These are phyloP conservation scores for Caenorhabditis elegans DNA, from an alignment of 1,140 invertebrate genomes.

Conservation along the genomic window WBcel235 BX284602.5:6427001-6427500, in stretches of 20 bases:
- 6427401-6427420: not conserved
- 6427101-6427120: slow-evolving; percentile 18
- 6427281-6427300: not conserved
- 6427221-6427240: not conserved
- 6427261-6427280: no score
- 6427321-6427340: not conserved
- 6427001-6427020: slow-evolving; percentile 13
- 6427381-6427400: not conserved
- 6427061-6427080: slow-evolving; percentile 37
- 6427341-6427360: not conserved
- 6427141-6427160: not conserved
- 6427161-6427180: slow-evolving; percentile 20
- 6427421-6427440: no score
- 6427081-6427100: slow-evolving; percentile 35
- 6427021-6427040: not conserved
- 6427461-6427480: no score
- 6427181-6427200: not conserved
- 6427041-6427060: slow-evolving; percentile 11
- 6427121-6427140: not conserved
- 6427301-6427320: not conserved
- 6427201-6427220: not conserved
- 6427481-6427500: no score
- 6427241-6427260: no score
- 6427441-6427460: no score
- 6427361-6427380: not conserved